A percentile compares a stretch with the other conserved stretches of the same genome.
phyloP scores from a whole-genome alignment of 1,140 invertebrate genomes.

The Euglossa dilemma region DNA sequence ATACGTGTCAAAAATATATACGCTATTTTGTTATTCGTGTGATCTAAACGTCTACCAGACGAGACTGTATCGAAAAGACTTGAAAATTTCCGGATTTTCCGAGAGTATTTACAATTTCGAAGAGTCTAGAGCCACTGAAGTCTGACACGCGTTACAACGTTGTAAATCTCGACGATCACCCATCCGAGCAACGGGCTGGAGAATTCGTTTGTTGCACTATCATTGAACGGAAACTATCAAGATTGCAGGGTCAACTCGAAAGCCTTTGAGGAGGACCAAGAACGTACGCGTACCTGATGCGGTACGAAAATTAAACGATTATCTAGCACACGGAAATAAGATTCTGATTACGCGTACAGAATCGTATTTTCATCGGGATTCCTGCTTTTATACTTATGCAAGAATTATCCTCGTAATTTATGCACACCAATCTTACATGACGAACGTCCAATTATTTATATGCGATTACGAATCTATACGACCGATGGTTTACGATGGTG shows the following conservation, averaged over 20 bases:
- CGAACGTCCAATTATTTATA: conserved; percentile 28
- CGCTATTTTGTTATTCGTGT: background rate
- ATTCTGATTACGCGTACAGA: background rate
- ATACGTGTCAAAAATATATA: conserved; percentile 1
- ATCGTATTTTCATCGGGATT: background rate
- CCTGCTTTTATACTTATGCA: conserved; percentile 22
- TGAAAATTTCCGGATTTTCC: background rate
- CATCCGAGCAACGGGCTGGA: background rate
- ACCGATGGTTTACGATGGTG: conserved; percentile 1
- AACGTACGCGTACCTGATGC: background rate
- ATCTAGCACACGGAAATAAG: conserved; percentile 16
- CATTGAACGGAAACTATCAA: background rate
- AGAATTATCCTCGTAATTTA: background rate
- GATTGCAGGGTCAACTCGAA: background rate
- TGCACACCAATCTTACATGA: background rate
- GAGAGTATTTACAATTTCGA: background rate
- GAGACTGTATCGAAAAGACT: conserved; percentile 1
- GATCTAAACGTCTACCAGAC: background rate
- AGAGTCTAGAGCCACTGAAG: background rate
- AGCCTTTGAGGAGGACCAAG: background rate
- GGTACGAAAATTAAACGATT: background rate
- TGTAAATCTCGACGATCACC: background rate
- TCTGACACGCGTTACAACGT: background rate
- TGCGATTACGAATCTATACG: conserved; percentile 17
- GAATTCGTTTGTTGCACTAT: background rate